Percentiles rank a stretch among this genome's conserved stretches.
These are phyloP conservation scores for Coelopa pilipes DNA, from an alignment of 2,888 invertebrate species.

Conservation along the genomic window DNA sequence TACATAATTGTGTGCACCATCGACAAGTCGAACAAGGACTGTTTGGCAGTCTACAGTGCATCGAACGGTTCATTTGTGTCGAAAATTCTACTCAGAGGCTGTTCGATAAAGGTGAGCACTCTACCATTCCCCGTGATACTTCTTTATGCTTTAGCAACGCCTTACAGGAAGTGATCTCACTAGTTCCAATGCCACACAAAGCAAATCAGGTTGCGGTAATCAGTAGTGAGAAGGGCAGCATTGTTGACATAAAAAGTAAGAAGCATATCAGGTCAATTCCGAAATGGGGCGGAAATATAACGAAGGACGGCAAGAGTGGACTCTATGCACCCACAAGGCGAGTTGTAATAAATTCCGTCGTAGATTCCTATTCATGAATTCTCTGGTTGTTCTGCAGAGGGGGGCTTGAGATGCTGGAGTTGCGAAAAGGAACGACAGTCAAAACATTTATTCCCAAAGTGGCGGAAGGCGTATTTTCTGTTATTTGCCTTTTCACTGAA, in stretches of 20 bases:
- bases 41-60: constrained; percentile 84
- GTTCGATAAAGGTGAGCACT: constrained; percentile 70
- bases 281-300: constrained; percentile 92
- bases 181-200: constrained; percentile 87
- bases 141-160: too few relatives aligned
- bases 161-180: constrained; percentile 73
- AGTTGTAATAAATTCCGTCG: not conserved
- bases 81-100: constrained; percentile 68
- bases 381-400: constrained; percentile 72
- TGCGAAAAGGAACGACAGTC: constrained; percentile 88
- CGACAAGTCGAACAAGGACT: constrained; percentile 84
- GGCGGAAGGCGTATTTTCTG: constrained; percentile 97
- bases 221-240: constrained; percentile 88
- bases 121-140: too few relatives aligned
- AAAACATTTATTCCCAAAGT: constrained; percentile 93
- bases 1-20: constrained; percentile 82
- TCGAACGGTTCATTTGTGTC: constrained; percentile 76
- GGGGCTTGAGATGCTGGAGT: constrained; percentile 90
- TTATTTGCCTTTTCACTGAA: constrained; percentile 93
- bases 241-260: constrained; percentile 89
- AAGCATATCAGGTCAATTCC: constrained; percentile 87
- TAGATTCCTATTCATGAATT: not conserved
- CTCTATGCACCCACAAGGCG: constrained; percentile 87
- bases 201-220: constrained; percentile 87
- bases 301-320: constrained; percentile 88